Base-by-base conservation (phyloP, 2,113 vertebrate genomes). In the Tauraco erythrolophus region DNA sequence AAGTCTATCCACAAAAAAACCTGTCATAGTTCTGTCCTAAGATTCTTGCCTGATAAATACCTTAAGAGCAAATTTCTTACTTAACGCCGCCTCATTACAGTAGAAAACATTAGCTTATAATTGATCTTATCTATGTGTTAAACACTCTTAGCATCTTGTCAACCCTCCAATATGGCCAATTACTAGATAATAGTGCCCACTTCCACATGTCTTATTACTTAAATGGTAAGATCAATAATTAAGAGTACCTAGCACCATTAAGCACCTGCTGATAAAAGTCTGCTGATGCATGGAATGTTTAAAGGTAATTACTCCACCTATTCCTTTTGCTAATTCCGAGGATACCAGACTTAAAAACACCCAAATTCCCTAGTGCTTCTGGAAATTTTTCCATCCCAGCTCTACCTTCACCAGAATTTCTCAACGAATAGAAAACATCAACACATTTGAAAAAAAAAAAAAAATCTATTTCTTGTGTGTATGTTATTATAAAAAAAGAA, bases 201-300 rank as follows among this genome's bases (percentile, higher is more conserved):
- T 98, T 98, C 97, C 92, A 97, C 94, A 80, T 86, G 95, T 79
- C 98, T 97, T 96, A 94, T 86, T 95, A 89, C 90, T 97, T 97
- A 97, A 97, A 97, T 68, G 76, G 77, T 57, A 50, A 86, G 97
- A 98, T 98, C 98, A 97, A 98, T 98, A 98, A 97, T 96, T 98
- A 97, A 98, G 86, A 97, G 94, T 85, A 96, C 89, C 89, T 17
- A 94, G 85, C 88, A 91, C 92, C 97, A 96, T 96, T 96, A 97
- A 97, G 91, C 79, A 87, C 60, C 70, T 75, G 86, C 88, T 91
- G 78, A 96, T 94, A 84, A 90, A 84, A 96, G 89, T 51, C 61
- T 94, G 86, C 80, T 86, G 77, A 72, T 74, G 76, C 58, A 53
- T 69, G 41, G 68, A 57, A 95, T 10, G 50, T 81, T 65, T 37